phyloP scores from a whole-genome alignment of 2,113 vertebrate species.

The Nettapus auritus region DNA sequence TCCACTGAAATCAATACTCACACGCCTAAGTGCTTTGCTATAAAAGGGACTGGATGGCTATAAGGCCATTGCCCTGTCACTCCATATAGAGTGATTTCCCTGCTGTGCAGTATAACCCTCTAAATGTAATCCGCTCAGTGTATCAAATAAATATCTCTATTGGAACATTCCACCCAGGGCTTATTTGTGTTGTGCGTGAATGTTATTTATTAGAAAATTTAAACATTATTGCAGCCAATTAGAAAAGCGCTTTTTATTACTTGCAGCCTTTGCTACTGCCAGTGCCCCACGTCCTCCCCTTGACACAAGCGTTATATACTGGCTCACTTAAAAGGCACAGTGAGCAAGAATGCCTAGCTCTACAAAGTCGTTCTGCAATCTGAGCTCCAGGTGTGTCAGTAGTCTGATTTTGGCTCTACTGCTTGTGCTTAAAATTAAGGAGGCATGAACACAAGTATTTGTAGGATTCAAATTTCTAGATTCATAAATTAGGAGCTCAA shows the following conservation, averaged over 20 bases:
- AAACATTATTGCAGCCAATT: constrained; percentile 51
- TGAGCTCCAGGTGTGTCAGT: neutral
- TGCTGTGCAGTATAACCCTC: constrained; percentile 13
- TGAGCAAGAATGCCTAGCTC: neutral
- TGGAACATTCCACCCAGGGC: constrained; percentile 40
- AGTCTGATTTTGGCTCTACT: neutral
- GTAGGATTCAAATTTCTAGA: neutral
- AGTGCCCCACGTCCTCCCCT: rapidly evolving
- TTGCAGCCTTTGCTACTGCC: neutral
- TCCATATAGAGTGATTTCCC: constrained; percentile 32
- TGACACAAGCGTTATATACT: neutral
- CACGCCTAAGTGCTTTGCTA: neutral
- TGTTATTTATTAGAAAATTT: constrained; percentile 58
- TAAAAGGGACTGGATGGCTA: neutral
- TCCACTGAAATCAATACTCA: constrained; percentile 26
- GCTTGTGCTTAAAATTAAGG: neutral
- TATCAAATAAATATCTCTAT: constrained; percentile 25
- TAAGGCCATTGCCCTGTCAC: constrained; percentile 21
- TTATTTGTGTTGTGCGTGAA: neutral
- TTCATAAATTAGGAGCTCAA: neutral
- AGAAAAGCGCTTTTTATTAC: constrained; percentile 41
- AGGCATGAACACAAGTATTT: neutral
- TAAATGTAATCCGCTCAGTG: constrained; percentile 16
- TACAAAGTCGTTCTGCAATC: neutral
- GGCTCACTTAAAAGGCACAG: neutral